These are phyloP conservation scores for Hafferia zeledoni DNA, from an alignment of 2,797 vertebrate genomes.

Conservation along the genomic window DNA sequence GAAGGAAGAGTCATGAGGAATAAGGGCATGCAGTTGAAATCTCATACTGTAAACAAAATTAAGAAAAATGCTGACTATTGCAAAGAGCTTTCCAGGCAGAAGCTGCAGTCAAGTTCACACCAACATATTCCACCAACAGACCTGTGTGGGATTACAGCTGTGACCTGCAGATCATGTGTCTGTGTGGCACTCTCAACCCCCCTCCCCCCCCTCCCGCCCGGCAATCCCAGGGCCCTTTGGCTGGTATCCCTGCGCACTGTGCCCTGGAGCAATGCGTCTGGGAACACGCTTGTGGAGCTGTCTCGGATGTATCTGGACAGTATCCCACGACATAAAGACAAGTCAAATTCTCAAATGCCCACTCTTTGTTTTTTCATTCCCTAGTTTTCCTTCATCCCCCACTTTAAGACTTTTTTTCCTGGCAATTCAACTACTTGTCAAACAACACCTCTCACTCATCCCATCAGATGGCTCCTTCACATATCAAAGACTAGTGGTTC, in stretches of 20 bases:
- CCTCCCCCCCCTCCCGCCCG: too few species aligned
- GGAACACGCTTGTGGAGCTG: neutral
- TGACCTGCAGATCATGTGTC: neutral
- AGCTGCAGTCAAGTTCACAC: neutral
- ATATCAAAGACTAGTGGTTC: neutral
- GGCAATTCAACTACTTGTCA: neutral
- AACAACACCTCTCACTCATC: neutral
- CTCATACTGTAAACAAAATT: neutral
- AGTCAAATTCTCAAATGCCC: neutral
- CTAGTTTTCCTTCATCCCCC: neutral
- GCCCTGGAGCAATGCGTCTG: neutral
- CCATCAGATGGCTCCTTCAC: neutral
- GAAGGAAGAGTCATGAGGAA: neutral
- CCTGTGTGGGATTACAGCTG: neutral
- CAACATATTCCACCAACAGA: neutral
- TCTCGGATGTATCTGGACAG: neutral
- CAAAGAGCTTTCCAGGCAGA: neutral
- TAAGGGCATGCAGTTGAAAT: neutral
- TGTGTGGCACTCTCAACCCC: neutral
- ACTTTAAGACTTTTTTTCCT: neutral
- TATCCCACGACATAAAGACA: neutral
- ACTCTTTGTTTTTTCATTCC: neutral
- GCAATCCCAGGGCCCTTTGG: neutral
- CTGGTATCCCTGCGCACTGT: neutral
- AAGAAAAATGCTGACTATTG: neutral